phyloP scores from a whole-genome alignment of 1,140 invertebrate species.

The Bombus superbus region DNA sequence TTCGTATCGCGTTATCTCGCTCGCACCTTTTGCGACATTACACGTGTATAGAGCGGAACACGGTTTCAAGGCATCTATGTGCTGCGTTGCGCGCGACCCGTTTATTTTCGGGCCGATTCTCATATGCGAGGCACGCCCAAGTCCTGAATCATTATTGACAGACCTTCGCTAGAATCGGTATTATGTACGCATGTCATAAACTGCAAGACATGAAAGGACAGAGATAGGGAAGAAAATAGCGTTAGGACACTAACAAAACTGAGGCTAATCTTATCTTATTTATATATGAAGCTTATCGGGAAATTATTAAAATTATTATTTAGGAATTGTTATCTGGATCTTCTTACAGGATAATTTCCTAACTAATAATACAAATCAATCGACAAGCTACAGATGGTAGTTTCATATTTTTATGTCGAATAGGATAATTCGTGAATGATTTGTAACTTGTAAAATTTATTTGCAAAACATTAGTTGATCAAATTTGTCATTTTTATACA shows the following conservation, averaged over 20 bases:
- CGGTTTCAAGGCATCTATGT: not conserved
- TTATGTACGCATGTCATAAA: slow-evolving; percentile 18
- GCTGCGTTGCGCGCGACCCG: not conserved
- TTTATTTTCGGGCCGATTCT: slow-evolving; percentile 33
- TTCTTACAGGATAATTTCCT: too few relatives aligned
- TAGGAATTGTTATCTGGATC: not conserved
- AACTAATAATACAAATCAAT: too few relatives aligned
- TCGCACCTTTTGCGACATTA: not conserved
- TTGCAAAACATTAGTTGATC: too few relatives aligned
- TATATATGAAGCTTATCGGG: not conserved
- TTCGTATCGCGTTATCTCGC: not conserved
- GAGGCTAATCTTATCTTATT: not conserved
- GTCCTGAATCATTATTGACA: slow-evolving; percentile 41
- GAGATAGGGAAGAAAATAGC: not conserved
- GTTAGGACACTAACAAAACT: not conserved
- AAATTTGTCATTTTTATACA: too few relatives aligned
- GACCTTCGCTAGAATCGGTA: slow-evolving; percentile 14
- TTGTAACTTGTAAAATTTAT: too few relatives aligned
- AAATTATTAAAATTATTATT: not conserved
- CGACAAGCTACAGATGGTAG: too few relatives aligned
- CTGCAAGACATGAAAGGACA: not conserved
- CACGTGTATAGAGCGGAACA: not conserved
- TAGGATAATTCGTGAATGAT: too few relatives aligned
- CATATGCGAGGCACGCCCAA: slow-evolving; percentile 24
- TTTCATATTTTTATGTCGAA: too few relatives aligned